Evolutionary conservation across 1,140 invertebrate species (phyloP), one percentile per base, ranked within the genome.

Genomic region (Melipona quadrifasciata): DNA sequence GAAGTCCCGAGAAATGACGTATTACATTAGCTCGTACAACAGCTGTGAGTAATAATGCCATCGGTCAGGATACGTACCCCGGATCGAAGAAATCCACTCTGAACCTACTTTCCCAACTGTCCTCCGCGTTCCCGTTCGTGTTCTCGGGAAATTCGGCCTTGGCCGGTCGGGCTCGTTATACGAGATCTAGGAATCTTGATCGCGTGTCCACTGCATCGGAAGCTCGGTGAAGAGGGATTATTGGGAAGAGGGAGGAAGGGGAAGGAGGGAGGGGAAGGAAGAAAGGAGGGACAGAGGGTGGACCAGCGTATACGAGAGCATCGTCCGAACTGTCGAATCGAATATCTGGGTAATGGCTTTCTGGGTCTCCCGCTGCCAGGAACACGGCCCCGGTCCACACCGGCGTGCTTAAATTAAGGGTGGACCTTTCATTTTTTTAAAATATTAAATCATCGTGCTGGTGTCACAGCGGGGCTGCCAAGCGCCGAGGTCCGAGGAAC

Each of bases 401-500:
- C 39, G 87, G 84, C 47, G 88, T 87, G 88, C 85, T 91, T 91
- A 91, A 94, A 94, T 94, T 93, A 93, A 93, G 92, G 92, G 90
- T 90, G 91, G 92, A 93, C 92, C 92, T 90, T 91, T 93, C 92
- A 94, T 94, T 94, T 94, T 92, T 93, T 93, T 92, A 91, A 94
- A 94, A 94, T 95, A 95, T 94, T 94, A 94, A 95, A 95, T 95
- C 94, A 94, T 94, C 93, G 93, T 94, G 88, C 89, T 91, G 89
- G 90, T 93, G 93, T 94, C 94, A 91, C 93, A 94, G 94, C 93
- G 91, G 93, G 90, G 91, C 92, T 93, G 90, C 91, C 91, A 75
- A 8, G 58, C 57, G 65, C 76, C 80, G 47, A 61, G 74, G 83
- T 82, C 91, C 87, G 82, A 86, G 88, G 90, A 90, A 92, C 87